A percentile compares a stretch with the other conserved stretches of the same genome.
These are phyloP conservation scores for Drosophila nr. perissopoda DNA, from an alignment of 2,888 invertebrate genomes.

Conservation along the genomic window DNA sequence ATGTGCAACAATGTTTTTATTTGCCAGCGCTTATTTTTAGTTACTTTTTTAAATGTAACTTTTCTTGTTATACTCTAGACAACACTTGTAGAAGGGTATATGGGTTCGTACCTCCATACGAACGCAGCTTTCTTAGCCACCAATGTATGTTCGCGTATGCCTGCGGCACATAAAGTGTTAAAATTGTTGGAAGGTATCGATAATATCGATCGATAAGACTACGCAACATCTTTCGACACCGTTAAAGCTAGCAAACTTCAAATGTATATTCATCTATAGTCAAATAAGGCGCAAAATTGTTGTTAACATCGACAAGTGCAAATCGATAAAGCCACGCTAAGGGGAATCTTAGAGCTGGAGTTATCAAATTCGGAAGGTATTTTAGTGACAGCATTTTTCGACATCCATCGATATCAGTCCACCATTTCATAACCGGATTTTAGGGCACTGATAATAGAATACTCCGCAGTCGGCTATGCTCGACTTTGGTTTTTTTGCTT, in stretches of 20 bases:
- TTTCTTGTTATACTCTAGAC: constrained; percentile 27
- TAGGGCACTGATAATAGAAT: not conserved
- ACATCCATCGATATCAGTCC: not conserved
- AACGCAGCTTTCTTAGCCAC: too few species aligned
- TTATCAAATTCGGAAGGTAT: not conserved
- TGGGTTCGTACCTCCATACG: not conserved
- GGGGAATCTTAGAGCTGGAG: not conserved
- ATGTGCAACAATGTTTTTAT: constrained; percentile 78
- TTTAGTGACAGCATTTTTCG: too few species aligned
- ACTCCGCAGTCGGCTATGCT: not conserved
- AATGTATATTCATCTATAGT: not conserved
- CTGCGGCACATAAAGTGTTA: not conserved
- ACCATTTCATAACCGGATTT: not conserved
- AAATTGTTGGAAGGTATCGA: not conserved
- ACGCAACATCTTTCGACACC: not conserved
- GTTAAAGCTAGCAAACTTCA: not conserved
- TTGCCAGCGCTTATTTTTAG: constrained; percentile 72
- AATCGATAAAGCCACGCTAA: not conserved
- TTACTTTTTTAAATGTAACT: constrained; percentile 63
- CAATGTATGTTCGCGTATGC: too few species aligned
- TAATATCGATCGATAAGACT: not conserved
- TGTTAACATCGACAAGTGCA: not conserved
- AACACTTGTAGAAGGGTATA: not conserved
- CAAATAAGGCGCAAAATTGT: not conserved
- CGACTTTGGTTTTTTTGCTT: not conserved